Conservation (phyloP, 1,140 invertebrate species). For the Papilio polyxenes region DNA sequence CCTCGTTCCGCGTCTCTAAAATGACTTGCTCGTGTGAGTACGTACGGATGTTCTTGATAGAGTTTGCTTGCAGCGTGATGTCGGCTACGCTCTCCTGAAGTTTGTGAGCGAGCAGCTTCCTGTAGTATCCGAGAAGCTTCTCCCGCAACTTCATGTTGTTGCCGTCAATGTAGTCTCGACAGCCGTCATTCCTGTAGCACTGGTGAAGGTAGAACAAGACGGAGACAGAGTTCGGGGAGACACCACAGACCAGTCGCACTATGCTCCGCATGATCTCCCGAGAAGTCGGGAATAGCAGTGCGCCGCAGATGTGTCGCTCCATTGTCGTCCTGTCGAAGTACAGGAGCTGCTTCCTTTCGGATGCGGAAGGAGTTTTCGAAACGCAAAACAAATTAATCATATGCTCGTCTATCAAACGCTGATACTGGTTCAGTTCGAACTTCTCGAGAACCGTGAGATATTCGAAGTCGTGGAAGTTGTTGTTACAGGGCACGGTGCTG, state of each 20-base stretch:
- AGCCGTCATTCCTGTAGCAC: constrained; percentile 64
- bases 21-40: constrained; percentile 67
- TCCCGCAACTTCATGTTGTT: constrained; percentile 67
- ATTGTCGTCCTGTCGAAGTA: constrained; percentile 72
- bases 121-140: constrained; percentile 68
- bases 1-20: constrained; percentile 66
- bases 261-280: constrained; percentile 71
- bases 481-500: constrained; percentile 50
- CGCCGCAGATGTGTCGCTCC: constrained; percentile 66
- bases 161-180: constrained; percentile 66
- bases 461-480: constrained; percentile 64
- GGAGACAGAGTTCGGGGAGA: constrained; percentile 59
- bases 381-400: constrained; percentile 65
- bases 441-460: constrained; percentile 65
- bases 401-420: constrained; percentile 58
- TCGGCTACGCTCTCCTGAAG: constrained; percentile 64
- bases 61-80: constrained; percentile 59
- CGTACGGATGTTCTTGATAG: constrained; percentile 67
- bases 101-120: constrained; percentile 59
- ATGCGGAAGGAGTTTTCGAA: constrained; percentile 42
- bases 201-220: constrained; percentile 73
- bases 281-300: constrained; percentile 62
- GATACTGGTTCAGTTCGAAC: constrained; percentile 73
- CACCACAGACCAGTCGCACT: constrained; percentile 67
- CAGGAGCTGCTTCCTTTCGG: constrained; percentile 54